These are phyloP conservation scores for Mionectes olivaceus DNA, from an alignment of 2,797 vertebrate genomes.

Conservation along the genomic window DNA sequence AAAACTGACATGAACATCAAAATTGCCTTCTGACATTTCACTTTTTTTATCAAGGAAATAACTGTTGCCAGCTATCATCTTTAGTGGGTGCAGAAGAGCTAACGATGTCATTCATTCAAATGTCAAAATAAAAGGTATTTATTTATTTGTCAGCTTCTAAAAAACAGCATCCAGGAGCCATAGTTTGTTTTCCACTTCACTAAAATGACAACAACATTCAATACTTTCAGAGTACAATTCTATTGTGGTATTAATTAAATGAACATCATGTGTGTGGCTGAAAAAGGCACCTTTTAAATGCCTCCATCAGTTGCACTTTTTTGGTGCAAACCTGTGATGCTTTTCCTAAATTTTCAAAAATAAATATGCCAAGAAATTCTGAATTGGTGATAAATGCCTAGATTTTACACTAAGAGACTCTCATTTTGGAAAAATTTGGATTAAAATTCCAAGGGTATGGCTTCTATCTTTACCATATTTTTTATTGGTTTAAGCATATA, in stretches of 20 bases:
- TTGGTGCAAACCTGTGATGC: not conserved
- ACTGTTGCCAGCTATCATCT: not conserved
- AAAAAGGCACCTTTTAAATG: not conserved
- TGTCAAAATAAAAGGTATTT: not conserved
- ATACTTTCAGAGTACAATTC: not conserved
- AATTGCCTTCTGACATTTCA: not conserved
- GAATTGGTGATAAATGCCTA: not conserved
- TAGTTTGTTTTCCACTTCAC: not conserved
- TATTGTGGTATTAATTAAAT: not conserved
- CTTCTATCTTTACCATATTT: not conserved
- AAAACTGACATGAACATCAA: not conserved
- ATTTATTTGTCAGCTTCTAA: not conserved
- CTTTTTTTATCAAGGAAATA: not conserved
- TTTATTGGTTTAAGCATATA: not conserved
- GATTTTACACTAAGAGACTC: not conserved
- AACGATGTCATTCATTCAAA: not conserved
- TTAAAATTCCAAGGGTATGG: not conserved
- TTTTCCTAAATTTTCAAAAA: not conserved
- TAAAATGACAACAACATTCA: not conserved
- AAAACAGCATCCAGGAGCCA: not conserved
- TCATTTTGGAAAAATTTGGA: not conserved
- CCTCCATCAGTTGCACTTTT: not conserved
- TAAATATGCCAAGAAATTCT: not conserved
- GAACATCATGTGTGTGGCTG: not conserved
- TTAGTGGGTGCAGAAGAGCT: not conserved